Conservation (phyloP, 23 tunicate genomes). For the Halocynthia aurantium region DNA sequence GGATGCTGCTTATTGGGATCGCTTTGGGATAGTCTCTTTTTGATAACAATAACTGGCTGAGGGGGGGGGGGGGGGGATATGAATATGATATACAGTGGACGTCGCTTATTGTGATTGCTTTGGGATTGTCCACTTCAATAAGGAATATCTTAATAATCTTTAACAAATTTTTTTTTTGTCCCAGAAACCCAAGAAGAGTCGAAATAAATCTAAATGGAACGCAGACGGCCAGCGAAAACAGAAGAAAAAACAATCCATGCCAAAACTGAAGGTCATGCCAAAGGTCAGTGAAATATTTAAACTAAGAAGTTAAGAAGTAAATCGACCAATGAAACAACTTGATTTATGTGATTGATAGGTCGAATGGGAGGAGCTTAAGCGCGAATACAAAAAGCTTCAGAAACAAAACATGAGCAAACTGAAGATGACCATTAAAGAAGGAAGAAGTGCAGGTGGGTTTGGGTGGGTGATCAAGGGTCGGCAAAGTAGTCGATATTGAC, state of each 20-base stretch:
- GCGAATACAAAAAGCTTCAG: constrained; percentile 37
- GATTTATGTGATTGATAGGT: constrained; percentile 2
- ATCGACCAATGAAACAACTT: neutral
- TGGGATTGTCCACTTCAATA: too few species aligned
- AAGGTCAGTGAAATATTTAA: constrained; percentile 9
- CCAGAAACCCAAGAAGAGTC: neutral
- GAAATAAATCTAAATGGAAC: neutral
- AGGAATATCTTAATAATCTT: too few species aligned
- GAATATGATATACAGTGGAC: too few species aligned
- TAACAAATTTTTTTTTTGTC: neutral
- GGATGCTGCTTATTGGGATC: too few species aligned
- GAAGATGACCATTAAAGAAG: constrained; percentile 53
- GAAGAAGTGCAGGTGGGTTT: constrained; percentile 8
- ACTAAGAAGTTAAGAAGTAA: neutral
- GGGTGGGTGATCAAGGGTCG: neutral
- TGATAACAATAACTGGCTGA: too few species aligned
- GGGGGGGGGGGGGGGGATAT: too few species aligned
- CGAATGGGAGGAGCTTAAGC: constrained; percentile 45
- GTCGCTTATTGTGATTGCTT: too few species aligned
- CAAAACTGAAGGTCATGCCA: constrained; percentile 35
- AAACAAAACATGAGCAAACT: constrained; percentile 59
- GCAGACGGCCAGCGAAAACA: neutral
- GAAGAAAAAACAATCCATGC: constrained; percentile 9
- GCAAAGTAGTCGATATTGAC: too few species aligned
- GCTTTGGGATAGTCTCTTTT: too few species aligned